Evolutionary conservation across 2,888 invertebrate species (phyloP).

Genomic region (Noctua janthe): DNA sequence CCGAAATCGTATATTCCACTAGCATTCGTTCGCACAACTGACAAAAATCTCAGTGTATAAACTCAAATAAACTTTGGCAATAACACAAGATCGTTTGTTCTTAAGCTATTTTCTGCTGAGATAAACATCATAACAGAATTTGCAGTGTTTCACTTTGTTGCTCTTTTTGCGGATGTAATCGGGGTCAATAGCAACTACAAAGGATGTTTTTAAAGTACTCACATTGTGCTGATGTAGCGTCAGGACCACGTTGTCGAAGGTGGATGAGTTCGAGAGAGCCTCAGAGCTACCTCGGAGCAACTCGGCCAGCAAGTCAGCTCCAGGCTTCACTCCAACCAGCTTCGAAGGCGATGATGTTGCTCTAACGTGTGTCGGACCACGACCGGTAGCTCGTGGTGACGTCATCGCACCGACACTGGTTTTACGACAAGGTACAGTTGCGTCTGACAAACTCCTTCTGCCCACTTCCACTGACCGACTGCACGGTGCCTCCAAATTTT

Average conservation of each 20-base stretch:
- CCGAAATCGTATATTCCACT: conserved; percentile 66
- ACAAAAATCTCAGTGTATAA: conserved; percentile 78
- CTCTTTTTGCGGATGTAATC: conserved; percentile 75
- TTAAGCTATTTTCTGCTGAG: conserved; percentile 82
- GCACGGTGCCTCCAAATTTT: conserved; percentile 85
- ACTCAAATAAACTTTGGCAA: conserved; percentile 81
- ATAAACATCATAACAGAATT: conserved; percentile 83
- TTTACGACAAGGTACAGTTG: conserved; percentile 90
- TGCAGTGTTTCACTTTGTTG: conserved; percentile 80
- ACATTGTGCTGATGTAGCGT: conserved; percentile 89
- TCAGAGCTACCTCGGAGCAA: conserved; percentile 95
- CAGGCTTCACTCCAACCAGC: conserved; percentile 91
- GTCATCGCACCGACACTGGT: conserved; percentile 90
- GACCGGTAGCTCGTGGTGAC: conserved; percentile 81
- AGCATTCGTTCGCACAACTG: conserved; percentile 66
- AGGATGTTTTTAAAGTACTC: conserved; percentile 78
- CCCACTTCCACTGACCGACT: conserved; percentile 90
- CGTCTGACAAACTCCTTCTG: conserved; percentile 86
- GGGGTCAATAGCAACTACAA: conserved; percentile 74
- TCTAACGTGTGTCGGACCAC: conserved; percentile 92
- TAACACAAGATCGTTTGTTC: conserved; percentile 80
- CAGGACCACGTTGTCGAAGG: conserved; percentile 88
- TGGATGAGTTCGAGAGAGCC: conserved; percentile 91
- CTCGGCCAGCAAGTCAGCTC: conserved; percentile 93
- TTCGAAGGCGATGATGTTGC: conserved; percentile 95